Base-by-base conservation (phyloP, 1,140 invertebrate genomes). In the Brachionus sp. region DNA sequence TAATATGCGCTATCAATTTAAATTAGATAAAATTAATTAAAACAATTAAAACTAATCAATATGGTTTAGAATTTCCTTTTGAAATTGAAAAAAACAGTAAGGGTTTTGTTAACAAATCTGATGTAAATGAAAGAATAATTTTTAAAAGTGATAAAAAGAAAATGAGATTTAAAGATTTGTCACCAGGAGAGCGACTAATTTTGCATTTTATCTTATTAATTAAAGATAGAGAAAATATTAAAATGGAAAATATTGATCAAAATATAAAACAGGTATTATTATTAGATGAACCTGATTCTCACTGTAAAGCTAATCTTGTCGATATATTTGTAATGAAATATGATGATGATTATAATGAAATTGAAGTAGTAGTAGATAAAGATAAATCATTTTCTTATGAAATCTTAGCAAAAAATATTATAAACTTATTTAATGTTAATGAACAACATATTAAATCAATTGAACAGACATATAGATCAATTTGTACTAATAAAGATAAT, bases 281-380 rank as follows among this genome's bases (percentile, higher is more conserved):
- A 66, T 35, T 66, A 66, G 62, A 66, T 33, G 62, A 66, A 35
- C 62, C 62, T 33, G 62, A 66, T 66, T 66, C 62, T 3, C 62
- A 66, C 10, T 66, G 62, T 66, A 25, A 66, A 35, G 62, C 62
- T 66, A 66, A 66, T 66, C 62, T 66, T 66, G 62, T 35, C 4
- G 0, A 10, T 33, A 33, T 66, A 66, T 66, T 46, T 5, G 44
- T 46, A 46, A 6, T 46, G 44, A 5, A 46, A 46, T 46, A 46
- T 46, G 44, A 46, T 46, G n/a, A n/a, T n/a, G 44, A 46, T 46
- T 9, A 46, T 46, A 46, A 46, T 46, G 5, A 46, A 46, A 46
- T 46, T 12, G 44, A 46, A 46, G 13, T 46, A 46, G 12, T 6
- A 46, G 3, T 12, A 12, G 44, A 46, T 46, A 5, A 46, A 46